Base-by-base conservation (phyloP, 2,888 invertebrate species). In the Lasioglossum oenotherae region DNA sequence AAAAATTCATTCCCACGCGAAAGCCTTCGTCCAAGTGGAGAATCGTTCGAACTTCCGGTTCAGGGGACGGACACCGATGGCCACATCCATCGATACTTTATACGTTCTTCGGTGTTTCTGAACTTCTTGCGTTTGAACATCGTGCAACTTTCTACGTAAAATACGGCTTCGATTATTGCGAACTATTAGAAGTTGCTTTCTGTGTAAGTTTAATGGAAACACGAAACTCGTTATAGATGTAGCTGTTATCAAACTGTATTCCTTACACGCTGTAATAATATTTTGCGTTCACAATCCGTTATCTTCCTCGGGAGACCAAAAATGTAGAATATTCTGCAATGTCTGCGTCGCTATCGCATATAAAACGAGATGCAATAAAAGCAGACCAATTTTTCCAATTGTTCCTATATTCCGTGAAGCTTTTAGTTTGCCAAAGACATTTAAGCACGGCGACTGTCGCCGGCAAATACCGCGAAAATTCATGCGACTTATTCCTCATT, bases 31-130 rank as follows among this genome's bases (percentile, higher is more conserved):
- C 46, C 38, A 1, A 41, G 44, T 41, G 44, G 27, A 38, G 75
- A 75, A 75, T 75, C n/a, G 57, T 19, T 75, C 19, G 27, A 75
- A 57, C 75, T 75, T 75, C 75, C 41, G 75, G 60, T 44, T 75
- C 41, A 27, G 38, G 41, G 41, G 2, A 67, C 71, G 67, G 67
- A 67, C 41, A 71, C 35, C 76, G 14, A 67, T 46, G n/a, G 71
- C 31, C 38, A 71, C 71, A 46, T 53, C 38, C 64, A 6, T 67
- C 64, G 76, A 77, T 67, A 38, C 49, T 77, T 77, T 49, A 69
- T 69, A 46, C 46, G 23, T 77, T 69, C 49, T 77, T 64, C 46
- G 41, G 23, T 44, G 76, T 77, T 77, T 49, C 69, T n/a, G n/a
- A 77, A 64, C 64, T 64, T 14, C 44, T 64, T 35, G 44, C 35